Conservation (phyloP, 2,888 invertebrate species). For the Brachyptera risi region DNA sequence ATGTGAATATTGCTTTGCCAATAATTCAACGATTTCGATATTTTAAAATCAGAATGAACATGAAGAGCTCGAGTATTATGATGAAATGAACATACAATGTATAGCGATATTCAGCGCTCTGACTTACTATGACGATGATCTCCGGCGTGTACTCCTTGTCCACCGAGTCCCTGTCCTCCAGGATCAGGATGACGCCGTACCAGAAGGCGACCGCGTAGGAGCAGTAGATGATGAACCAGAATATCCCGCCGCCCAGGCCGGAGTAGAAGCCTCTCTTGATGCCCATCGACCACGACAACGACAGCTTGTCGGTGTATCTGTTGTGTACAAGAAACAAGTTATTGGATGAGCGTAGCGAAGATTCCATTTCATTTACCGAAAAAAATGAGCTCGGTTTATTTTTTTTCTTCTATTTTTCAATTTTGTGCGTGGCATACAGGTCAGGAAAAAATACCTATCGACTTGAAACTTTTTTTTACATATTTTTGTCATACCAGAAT, state of each 20-base stretch:
- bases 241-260: slow-evolving; percentile 38
- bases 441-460: too few relatives aligned
- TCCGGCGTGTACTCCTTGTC: slow-evolving; percentile 39
- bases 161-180: slow-evolving; percentile 37
- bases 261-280: slow-evolving; percentile 38
- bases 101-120: background rate
- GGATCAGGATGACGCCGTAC: slow-evolving; percentile 45
- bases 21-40: too few relatives aligned
- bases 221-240: slow-evolving; percentile 42
- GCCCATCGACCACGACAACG: slow-evolving; percentile 34
- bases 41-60: background rate
- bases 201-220: slow-evolving; percentile 46
- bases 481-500: too few relatives aligned
- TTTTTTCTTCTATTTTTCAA: too few relatives aligned
- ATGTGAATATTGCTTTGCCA: too few relatives aligned
- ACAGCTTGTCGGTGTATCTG: slow-evolving; percentile 39
- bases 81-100: background rate
- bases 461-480: too few relatives aligned
- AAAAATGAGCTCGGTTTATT: too few relatives aligned
- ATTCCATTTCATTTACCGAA: background rate
- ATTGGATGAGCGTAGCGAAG: too few relatives aligned
- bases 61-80: too few relatives aligned
- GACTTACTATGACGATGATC: slow-evolving; percentile 40
- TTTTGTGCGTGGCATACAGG: too few relatives aligned
- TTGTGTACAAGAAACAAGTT: too few relatives aligned